These are phyloP conservation scores for Prunella himalayana DNA, from an alignment of 2,113 vertebrate genomes.

Conservation along the genomic window DNA sequence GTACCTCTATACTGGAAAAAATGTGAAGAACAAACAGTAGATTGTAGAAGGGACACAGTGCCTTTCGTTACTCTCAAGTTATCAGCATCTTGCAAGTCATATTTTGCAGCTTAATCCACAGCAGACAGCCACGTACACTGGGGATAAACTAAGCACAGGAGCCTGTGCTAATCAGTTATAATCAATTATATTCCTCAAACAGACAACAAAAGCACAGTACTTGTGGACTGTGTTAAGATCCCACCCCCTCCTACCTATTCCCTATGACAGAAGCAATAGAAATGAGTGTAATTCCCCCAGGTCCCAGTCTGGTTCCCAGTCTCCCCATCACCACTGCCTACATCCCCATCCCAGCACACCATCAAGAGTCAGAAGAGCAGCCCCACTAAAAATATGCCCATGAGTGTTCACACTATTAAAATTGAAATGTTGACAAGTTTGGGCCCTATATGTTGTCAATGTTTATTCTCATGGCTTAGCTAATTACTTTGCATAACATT, in stretches of 20 bases:
- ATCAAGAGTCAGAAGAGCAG: not conserved
- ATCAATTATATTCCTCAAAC: not conserved
- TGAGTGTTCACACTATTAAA: not conserved
- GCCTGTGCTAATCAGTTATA: not conserved
- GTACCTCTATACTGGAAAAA: not conserved
- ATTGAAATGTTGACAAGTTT: not conserved
- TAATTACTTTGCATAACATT: not conserved
- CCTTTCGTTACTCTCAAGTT: not conserved
- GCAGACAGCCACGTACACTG: accelerated
- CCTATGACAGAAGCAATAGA: not conserved
- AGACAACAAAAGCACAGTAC: not conserved
- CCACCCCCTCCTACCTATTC: not conserved
- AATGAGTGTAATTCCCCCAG: not conserved
- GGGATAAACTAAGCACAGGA: not conserved
- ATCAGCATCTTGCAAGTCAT: not conserved
- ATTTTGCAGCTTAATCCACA: not conserved
- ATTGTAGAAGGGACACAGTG: not conserved
- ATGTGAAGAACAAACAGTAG: not conserved
- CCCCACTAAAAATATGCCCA: not conserved
- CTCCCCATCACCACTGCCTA: not conserved
- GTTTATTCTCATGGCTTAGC: not conserved
- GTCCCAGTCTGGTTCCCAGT: not conserved
- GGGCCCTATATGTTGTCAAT: not conserved
- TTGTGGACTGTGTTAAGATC: not conserved
- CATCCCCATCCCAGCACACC: not conserved